Evolutionary conservation across 2,797 vertebrate genomes (phyloP), one percentile per base, ranked within the genome.

Genomic region (Cyclopterus lumpus): DNA sequence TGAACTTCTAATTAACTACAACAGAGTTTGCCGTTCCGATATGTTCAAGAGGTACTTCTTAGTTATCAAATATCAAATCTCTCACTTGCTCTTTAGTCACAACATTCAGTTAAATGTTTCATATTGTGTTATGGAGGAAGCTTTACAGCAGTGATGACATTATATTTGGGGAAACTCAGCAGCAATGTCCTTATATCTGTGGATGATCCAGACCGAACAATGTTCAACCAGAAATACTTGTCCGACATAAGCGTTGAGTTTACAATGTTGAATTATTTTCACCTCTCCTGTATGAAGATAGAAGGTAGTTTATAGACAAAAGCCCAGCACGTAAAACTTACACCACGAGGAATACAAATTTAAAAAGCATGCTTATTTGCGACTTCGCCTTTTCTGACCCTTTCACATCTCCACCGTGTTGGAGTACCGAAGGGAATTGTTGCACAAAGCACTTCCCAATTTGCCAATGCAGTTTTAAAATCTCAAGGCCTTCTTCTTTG

Each of bases 321-420:
- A 24, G 6, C 11, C 22, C 22, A 60, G 22, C 65, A 64, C 1
- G 24, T n/a, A 62, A 54, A 58, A 54, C 24, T 20, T 11, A 51
- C 38, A 48, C 24, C 54, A 49, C 10, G 6, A 40, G 3, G 10
- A 20, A 26, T 36, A 54, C n/a, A 30, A 11, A 4, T 12, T 12
- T 9, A 15, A 42, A 15, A 40, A 40, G 30, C 2, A 46, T 18
- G 3, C 15, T 30, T 34, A 9, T 63, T 62, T 42, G 40, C 40
- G 20, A 49, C 64, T 68, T 71, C 18, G 11, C 59, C 46, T 75
- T 36, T 16, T 26, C 16, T 62, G 28, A 77, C 28, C n/a, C 38
- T 79, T 76, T 57, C 4, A 20, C 59, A 73, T 40, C 54, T 53
- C 11, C 8, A 11, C 1, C 0, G 4, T 54, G 54, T 38, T 22